These are phyloP conservation scores for Amblyornis subalaris DNA, from an alignment of 2,113 vertebrate species.

Conservation along the genomic window DNA sequence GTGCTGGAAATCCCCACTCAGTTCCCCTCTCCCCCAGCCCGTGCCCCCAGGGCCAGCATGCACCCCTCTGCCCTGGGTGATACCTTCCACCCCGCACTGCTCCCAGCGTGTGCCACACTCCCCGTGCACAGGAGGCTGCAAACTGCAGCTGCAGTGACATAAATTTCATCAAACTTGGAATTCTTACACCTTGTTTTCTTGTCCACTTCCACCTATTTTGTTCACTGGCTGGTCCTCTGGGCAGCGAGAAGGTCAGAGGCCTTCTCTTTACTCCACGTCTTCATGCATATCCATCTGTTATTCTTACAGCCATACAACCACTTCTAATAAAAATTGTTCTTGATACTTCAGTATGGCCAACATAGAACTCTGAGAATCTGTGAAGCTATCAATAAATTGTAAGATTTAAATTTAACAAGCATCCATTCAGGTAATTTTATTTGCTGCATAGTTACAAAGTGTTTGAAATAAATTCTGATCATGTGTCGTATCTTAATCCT, in stretches of 20 bases:
- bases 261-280: neutral
- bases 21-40: constrained; percentile 16
- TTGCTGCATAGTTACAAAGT: neutral
- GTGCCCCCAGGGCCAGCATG: neutral
- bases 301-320: neutral
- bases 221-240: neutral
- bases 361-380: neutral
- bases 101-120: accelerated
- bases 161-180: neutral
- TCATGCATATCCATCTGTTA: neutral
- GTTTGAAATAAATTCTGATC: neutral
- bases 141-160: neutral
- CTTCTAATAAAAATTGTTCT: neutral
- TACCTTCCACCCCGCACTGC: neutral
- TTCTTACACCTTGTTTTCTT: neutral
- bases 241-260: neutral
- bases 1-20: constrained; percentile 33
- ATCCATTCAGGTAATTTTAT: neutral
- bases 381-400: neutral
- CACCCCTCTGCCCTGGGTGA: neutral
- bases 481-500: neutral
- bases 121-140: neutral
- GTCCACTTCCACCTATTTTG: neutral
- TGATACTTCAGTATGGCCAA: neutral
- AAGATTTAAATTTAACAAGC: neutral